Evolutionary conservation across 2,797 vertebrate genomes (phyloP).

Genomic region (Ctenopoma multispine): DNA sequence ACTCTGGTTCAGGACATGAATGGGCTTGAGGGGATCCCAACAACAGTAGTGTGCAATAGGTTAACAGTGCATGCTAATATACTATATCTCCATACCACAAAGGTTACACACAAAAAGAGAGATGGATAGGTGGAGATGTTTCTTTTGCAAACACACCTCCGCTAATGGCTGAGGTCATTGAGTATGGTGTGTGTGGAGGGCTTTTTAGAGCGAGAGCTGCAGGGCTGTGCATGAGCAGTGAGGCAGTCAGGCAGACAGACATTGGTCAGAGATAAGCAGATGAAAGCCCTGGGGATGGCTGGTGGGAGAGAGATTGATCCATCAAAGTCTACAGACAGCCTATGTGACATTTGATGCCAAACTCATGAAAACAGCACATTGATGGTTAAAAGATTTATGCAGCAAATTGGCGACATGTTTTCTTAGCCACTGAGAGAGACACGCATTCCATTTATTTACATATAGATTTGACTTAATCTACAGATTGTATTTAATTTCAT

Average conservation of each 20-base stretch:
- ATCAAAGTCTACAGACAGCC: slow-evolving; percentile 75
- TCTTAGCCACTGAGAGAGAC: not conserved
- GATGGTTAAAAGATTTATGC: slow-evolving; percentile 39
- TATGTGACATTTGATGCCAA: slow-evolving; percentile 77
- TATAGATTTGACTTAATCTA: not conserved
- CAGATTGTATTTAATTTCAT: not conserved
- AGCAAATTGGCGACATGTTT: slow-evolving; percentile 11
- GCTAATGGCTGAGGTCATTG: slow-evolving; percentile 60
- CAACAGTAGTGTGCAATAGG: slow-evolving; percentile 6
- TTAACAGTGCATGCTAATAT: slow-evolving; percentile 20
- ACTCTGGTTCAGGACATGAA: slow-evolving; percentile 52
- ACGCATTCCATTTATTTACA: not conserved
- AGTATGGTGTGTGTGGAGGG: slow-evolving; percentile 51
- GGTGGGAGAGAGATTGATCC: slow-evolving; percentile 81
- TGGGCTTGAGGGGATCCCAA: slow-evolving; percentile 48
- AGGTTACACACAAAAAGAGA: slow-evolving; percentile 14
- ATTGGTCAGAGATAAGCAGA: slow-evolving; percentile 85
- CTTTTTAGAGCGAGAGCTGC: slow-evolving; percentile 48
- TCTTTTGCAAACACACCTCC: slow-evolving; percentile 33
- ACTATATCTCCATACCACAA: slow-evolving; percentile 29
- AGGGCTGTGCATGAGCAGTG: slow-evolving; percentile 69
- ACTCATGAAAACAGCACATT: slow-evolving; percentile 57
- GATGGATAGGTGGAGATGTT: slow-evolving; percentile 16
- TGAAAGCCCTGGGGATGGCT: slow-evolving; percentile 78
- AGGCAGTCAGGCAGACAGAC: slow-evolving; percentile 81